Conservation (phyloP, 2,113 vertebrate species). For the Australoheros scitulus region DNA sequence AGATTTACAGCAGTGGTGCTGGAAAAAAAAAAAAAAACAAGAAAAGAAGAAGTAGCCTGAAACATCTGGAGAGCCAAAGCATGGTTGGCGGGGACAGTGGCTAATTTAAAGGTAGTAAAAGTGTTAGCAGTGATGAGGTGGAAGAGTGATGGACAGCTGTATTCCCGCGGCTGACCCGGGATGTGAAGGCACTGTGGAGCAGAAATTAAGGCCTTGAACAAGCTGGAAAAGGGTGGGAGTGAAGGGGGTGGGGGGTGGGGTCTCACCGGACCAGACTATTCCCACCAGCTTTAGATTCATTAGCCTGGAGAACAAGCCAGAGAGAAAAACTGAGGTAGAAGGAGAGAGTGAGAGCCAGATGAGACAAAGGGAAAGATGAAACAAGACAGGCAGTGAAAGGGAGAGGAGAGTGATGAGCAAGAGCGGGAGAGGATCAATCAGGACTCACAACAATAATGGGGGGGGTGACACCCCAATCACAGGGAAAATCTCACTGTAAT, state of each 20-base stretch:
- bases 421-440: constrained; percentile 66
- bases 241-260: neutral
- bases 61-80: constrained; percentile 74
- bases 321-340: constrained; percentile 24
- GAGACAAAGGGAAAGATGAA: constrained; percentile 63
- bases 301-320: constrained; percentile 41
- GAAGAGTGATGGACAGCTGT: constrained; percentile 73
- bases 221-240: neutral
- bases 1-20: constrained; percentile 67
- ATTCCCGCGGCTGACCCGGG: constrained; percentile 49
- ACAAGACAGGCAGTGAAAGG: constrained; percentile 61
- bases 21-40: constrained; percentile 16
- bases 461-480: constrained; percentile 67
- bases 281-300: constrained; percentile 57
- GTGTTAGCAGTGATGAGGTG: constrained; percentile 50
- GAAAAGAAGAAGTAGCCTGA: constrained; percentile 21
- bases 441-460: constrained; percentile 57
- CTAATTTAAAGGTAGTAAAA: constrained; percentile 78
- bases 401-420: constrained; percentile 51
- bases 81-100: constrained; percentile 61
- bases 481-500: constrained; percentile 65
- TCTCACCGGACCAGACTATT: constrained; percentile 35
- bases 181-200: constrained; percentile 48
- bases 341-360: constrained; percentile 13
- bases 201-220: constrained; percentile 50